A percentile compares a stretch with the other conserved stretches of the same genome.
These are phyloP conservation scores for Cydia strobilella DNA, from an alignment of 1,140 invertebrate species.

Conservation along the genomic window DNA sequence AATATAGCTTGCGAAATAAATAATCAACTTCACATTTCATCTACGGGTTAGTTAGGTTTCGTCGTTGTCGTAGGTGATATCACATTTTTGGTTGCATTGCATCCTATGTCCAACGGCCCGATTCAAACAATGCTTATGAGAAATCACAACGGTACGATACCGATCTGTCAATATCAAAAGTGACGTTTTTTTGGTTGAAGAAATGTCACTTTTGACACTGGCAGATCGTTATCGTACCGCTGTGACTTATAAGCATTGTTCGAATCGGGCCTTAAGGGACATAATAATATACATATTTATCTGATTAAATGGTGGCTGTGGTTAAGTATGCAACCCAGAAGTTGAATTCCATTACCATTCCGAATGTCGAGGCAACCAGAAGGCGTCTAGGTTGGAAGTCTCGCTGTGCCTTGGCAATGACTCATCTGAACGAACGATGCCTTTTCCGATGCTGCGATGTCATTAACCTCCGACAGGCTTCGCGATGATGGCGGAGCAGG, in stretches of 20 bases:
- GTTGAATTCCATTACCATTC: background rate
- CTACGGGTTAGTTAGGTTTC: background rate
- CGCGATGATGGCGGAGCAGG: conserved; percentile 9
- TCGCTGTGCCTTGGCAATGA: conserved; percentile 47
- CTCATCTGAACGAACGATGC: conserved; percentile 45
- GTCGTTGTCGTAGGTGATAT: background rate
- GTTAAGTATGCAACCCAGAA: background rate
- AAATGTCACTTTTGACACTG: too few species aligned
- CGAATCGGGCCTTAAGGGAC: too few species aligned
- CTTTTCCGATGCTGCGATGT: conserved; percentile 36
- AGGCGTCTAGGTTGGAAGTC: conserved; percentile 35
- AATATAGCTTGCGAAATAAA: conserved; percentile 11
- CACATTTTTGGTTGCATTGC: too few species aligned
- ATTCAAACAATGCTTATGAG: too few species aligned
- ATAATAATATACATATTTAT: too few species aligned
- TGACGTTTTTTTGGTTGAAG: too few species aligned
- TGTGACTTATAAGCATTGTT: too few species aligned
- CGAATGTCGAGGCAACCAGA: background rate
- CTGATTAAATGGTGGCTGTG: background rate
- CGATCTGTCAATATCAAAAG: too few species aligned
- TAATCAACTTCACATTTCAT: background rate
- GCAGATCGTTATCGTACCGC: too few species aligned
- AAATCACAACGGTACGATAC: too few species aligned
- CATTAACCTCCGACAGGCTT: conserved; percentile 42
- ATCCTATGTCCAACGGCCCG: too few species aligned